A percentile compares a stretch with the other conserved stretches of the same genome.
These are phyloP conservation scores for Xenopus borealis DNA, from an alignment of 2,113 vertebrate species.

Conservation along the genomic window DNA sequence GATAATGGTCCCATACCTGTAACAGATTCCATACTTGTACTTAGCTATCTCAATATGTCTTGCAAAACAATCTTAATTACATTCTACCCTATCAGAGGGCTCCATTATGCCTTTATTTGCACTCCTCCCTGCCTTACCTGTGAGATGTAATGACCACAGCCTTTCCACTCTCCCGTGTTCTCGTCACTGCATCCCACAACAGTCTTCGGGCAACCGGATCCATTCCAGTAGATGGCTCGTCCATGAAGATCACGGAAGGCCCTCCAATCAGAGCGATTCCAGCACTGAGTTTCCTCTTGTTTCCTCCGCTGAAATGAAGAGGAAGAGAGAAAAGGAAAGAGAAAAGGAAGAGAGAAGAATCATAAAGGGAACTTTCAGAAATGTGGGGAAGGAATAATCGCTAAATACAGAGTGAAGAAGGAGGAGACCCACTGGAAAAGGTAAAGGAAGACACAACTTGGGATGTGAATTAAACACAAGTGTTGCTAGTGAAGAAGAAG, in stretches of 20 bases:
- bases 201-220: conserved; percentile 91
- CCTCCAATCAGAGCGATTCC: conserved; percentile 92
- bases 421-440: neutral
- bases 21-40: too few relatives aligned
- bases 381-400: neutral
- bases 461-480: too few relatives aligned
- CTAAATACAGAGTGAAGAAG: too few relatives aligned
- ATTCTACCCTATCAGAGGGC: neutral
- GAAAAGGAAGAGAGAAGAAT: neutral
- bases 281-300: conserved; percentile 91
- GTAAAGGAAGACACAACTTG: too few relatives aligned
- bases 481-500: too few relatives aligned
- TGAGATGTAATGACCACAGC: conserved; percentile 96
- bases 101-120: too few relatives aligned
- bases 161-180: conserved; percentile 86
- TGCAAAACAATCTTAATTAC: neutral
- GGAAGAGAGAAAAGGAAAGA: too few relatives aligned
- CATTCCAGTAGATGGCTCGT: conserved; percentile 96
- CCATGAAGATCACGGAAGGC: conserved; percentile 90
- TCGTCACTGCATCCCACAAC: conserved; percentile 89
- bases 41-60: too few relatives aligned
- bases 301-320: conserved; percentile 74
- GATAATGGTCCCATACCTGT: too few relatives aligned
- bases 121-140: conserved; percentile 67
- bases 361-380: fast-evolving